Base-by-base conservation (phyloP, 2,888 invertebrate genomes). In the Xylota segnis region DNA sequence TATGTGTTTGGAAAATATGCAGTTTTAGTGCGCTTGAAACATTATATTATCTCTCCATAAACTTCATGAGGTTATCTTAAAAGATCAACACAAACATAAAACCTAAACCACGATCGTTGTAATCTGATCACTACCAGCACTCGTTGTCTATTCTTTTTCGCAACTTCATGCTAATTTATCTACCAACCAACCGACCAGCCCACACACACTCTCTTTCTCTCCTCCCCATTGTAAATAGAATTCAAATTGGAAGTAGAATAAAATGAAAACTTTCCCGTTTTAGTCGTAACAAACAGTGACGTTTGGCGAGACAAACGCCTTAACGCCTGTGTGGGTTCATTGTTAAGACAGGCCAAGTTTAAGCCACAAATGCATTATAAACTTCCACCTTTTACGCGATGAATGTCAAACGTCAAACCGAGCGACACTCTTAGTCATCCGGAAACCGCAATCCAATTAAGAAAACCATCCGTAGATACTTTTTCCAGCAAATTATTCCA, bases 271-370 rank as follows among this genome's bases (percentile, higher is more conserved):
- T 43, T 56, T 56, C 23, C 68, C 74, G 71, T 75, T 54, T 54
- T 50, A 66, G 40, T 61, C 63, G n/a, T 52, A 37, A 14, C 50
- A 58, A 84, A 58, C 14, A 63, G 50, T 70, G 50, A 84, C 75
- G 58, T 74, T 65, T 56, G 65, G 18, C 70, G 54, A 45, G 43
- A 63, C 61, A 75, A 45, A 75, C n/a, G n/a, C 29, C 65, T 65
- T 56, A 5, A 29, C 16, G 29, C 6, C n/a, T 32, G 27, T 54
- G 59, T 74, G 29, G 70, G 43, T 40, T 79, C 58, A 43, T 37
- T 70, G 63, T 40, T 70, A 29, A 52, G 18, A 34, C 50, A 66
- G 34, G 16, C 66, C 14, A 27, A 18, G 29, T 12, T 29, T 14
- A 45, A 45, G 43, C 43, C 37, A 54, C 43, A 32, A 65, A 12